Base-by-base conservation (phyloP, 1,140 invertebrate genomes). In the Conus ventricosus region DNA sequence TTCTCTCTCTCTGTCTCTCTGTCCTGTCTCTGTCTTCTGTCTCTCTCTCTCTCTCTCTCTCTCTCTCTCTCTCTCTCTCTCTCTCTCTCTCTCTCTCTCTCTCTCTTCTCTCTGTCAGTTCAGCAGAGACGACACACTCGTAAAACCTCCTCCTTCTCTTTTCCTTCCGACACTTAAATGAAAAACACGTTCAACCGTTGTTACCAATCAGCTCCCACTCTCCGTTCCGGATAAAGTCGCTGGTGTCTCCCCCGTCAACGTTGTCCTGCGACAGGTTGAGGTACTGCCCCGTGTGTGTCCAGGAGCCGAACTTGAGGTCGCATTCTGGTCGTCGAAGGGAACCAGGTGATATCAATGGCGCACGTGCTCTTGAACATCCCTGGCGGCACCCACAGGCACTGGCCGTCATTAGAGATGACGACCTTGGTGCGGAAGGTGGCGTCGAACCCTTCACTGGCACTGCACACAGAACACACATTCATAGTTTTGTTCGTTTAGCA, bases 291-390 rank as follows among this genome's bases (percentile, higher is more conserved):
- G 93, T 93, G 83, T 95, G 90, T 3, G 94, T 94, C 95, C 95
- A 95, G 8, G 94, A 94, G 11, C 95, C 94, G 88, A 96, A 95
- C 91, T 95, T 99, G 97, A 99, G 98, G 94, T 98, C 97, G 96
- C 98, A 99, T 97, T 97, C 96, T 99, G 99, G 96, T 99, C 98
- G 95, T 99, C 99, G 96, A 99, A 99, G 85, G 99, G 96, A 99
- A 99, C 98, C 98, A 99, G 90, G 98, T 99, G 96, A 99, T 99
- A 96, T 99, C 98, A 94, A 99, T 99, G 96, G 99, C 98, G 96
- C 99, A 99, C 92, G 98, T 99, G 96, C 98, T 99, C 96, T 99
- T 99, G 96, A 99, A 99, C 96, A 99, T 99, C 92, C 98, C 98
- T 85, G 99, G 99, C 91, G 99, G 99, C 93, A 99, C 97, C 96